Percentiles rank a stretch among this genome's conserved stretches.
These are phyloP conservation scores for Hymenopus coronatus DNA, from an alignment of 2,888 invertebrate species.

Conservation along the genomic window DNA sequence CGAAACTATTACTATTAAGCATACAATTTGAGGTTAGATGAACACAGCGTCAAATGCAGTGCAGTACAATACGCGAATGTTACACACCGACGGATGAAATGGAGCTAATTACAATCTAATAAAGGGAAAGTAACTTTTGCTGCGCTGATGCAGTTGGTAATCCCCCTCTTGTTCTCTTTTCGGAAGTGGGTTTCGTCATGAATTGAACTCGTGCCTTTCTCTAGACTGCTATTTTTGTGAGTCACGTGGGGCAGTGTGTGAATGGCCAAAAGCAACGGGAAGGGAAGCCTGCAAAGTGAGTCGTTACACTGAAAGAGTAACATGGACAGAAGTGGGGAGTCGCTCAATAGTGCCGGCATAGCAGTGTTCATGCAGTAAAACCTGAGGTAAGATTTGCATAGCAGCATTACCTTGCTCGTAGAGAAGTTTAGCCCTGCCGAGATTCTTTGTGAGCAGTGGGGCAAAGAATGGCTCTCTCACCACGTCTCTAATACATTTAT, in stretches of 20 bases:
- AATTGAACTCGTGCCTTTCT: background rate
- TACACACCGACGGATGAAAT: too few species aligned
- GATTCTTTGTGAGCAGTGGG: too few species aligned
- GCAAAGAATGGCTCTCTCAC: too few species aligned
- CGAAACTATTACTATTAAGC: too few species aligned
- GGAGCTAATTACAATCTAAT: background rate
- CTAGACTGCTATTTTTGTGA: background rate
- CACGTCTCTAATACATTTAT: too few species aligned
- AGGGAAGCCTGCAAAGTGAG: background rate
- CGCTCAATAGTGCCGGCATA: background rate
- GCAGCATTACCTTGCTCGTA: background rate
- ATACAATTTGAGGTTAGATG: too few species aligned
- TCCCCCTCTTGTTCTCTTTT: background rate
- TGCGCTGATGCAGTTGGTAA: background rate
- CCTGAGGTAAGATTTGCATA: background rate
- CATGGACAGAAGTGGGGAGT: background rate
- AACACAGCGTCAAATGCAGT: too few species aligned
- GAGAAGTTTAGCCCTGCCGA: too few species aligned
- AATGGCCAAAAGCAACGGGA: background rate
- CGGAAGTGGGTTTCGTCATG: background rate
- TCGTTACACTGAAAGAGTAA: background rate
- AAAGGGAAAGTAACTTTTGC: background rate
- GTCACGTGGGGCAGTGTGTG: background rate
- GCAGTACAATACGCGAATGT: too few species aligned
- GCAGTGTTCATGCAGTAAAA: background rate